A percentile compares a stretch with the other conserved stretches of the same genome.
Evolutionary conservation across 2,888 invertebrate species (phyloP).

Genomic region (Galeruca laticollis): DNA sequence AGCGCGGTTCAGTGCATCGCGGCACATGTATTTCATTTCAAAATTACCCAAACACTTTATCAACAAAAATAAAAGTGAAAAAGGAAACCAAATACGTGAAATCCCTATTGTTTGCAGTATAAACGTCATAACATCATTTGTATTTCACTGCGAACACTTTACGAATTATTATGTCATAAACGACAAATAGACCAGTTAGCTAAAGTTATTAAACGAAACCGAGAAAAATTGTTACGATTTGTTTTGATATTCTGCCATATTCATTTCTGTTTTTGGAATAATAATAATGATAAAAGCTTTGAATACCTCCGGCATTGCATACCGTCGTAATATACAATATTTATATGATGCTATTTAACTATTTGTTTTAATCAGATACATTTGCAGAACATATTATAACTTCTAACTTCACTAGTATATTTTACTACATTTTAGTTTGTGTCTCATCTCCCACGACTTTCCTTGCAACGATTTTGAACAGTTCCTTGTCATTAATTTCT

Average conservation of each 20-base stretch:
- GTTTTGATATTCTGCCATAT: not conserved
- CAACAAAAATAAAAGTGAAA: not conserved
- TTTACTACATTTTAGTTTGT: too few relatives aligned
- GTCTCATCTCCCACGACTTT: too few relatives aligned
- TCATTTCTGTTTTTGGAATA: not conserved
- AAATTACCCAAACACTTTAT: constrained; percentile 12
- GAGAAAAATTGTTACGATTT: not conserved
- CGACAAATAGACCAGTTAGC: constrained; percentile 5
- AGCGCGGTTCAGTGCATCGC: constrained; percentile 22
- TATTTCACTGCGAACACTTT: constrained; percentile 6
- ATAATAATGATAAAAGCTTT: too few relatives aligned
- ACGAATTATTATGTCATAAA: constrained; percentile 9
- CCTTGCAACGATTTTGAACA: too few relatives aligned
- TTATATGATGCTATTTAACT: too few relatives aligned
- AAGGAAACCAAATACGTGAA: not conserved
- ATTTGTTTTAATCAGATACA: too few relatives aligned
- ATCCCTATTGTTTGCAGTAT: constrained; percentile 7
- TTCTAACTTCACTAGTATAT: too few relatives aligned
- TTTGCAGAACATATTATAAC: too few relatives aligned
- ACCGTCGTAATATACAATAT: too few relatives aligned
- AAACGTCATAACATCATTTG: constrained; percentile 19
- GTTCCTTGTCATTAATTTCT: too few relatives aligned
- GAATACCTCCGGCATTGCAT: too few relatives aligned
- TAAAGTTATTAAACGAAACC: not conserved
- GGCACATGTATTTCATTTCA: constrained; percentile 11